Conservation (phyloP, 2,113 vertebrate species). For the Eulacestoma nigropectus region DNA sequence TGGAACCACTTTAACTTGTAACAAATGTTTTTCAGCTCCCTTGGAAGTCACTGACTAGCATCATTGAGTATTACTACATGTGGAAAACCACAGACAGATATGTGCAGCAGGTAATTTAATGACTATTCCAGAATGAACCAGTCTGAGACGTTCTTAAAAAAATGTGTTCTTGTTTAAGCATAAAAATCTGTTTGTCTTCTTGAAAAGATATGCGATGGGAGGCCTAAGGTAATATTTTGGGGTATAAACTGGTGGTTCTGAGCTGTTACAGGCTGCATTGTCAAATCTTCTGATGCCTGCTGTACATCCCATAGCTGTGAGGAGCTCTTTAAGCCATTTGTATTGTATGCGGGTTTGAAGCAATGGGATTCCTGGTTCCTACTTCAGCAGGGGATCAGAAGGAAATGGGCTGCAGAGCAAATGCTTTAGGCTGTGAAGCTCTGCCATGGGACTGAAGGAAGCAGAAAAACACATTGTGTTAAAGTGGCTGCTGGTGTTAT, state of each 20-base stretch:
- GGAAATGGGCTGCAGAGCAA: not conserved
- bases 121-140: not conserved
- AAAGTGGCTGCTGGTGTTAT: not conserved
- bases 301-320: not conserved
- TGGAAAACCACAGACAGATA: slow-evolving; percentile 99
- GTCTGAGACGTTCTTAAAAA: not conserved
- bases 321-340: not conserved
- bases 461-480: not conserved
- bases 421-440: not conserved
- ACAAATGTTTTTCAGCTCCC: slow-evolving; percentile 83
- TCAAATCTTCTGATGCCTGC: not conserved
- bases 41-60: slow-evolving; percentile 97
- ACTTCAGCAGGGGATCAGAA: not conserved
- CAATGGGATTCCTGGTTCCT: not conserved
- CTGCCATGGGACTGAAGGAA: not conserved
- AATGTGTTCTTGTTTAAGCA: not conserved
- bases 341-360: not conserved
- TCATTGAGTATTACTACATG: slow-evolving; percentile 99
- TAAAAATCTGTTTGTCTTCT: not conserved
- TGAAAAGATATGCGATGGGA: not conserved
- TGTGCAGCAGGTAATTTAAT: slow-evolving; percentile 89
- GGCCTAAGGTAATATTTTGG: not conserved
- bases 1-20: not conserved
- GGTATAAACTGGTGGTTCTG: not conserved
- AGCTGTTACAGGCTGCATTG: not conserved